These are phyloP conservation scores for Chelidonichthys spinosus DNA, from an alignment of 2,797 vertebrate species.

Conservation along the genomic window DNA sequence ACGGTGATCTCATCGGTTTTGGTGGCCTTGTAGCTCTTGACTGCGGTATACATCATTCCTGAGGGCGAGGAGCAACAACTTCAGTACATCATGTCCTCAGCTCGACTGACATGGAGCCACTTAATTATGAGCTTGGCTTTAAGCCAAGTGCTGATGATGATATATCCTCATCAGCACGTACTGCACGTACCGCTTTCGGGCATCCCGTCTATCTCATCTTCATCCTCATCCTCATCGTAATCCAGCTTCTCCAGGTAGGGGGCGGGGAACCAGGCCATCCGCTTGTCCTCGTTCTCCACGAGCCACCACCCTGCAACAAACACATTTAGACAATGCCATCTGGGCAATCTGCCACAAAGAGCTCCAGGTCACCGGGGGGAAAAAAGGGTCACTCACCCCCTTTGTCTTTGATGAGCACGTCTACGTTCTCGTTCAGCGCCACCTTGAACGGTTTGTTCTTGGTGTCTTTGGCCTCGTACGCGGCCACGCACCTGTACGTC, in stretches of 20 bases:
- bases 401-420: conserved; percentile 91
- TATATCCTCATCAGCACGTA: too few species aligned
- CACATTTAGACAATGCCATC: neutral
- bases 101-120: neutral
- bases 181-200: conserved; percentile 48
- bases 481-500: conserved; percentile 86
- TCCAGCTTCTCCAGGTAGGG: conserved; percentile 87
- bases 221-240: conserved; percentile 43
- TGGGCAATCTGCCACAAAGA: too few species aligned
- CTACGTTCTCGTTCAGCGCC: conserved; percentile 81
- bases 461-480: conserved; percentile 89
- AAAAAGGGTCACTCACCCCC: conserved; percentile 80
- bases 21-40: conserved; percentile 81
- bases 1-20: conserved; percentile 87
- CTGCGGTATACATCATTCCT: conserved; percentile 83
- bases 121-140: neutral
- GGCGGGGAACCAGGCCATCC: conserved; percentile 93
- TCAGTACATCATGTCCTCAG: neutral
- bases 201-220: conserved; percentile 38
- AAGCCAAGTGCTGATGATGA: neutral
- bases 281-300: conserved; percentile 89
- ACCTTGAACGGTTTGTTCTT: conserved; percentile 87
- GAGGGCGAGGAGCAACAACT: neutral
- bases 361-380: too few species aligned
- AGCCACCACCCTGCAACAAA: conserved; percentile 92